Conservation (phyloP, 1,140 invertebrate species). For the Drosophila rufa region DNA sequence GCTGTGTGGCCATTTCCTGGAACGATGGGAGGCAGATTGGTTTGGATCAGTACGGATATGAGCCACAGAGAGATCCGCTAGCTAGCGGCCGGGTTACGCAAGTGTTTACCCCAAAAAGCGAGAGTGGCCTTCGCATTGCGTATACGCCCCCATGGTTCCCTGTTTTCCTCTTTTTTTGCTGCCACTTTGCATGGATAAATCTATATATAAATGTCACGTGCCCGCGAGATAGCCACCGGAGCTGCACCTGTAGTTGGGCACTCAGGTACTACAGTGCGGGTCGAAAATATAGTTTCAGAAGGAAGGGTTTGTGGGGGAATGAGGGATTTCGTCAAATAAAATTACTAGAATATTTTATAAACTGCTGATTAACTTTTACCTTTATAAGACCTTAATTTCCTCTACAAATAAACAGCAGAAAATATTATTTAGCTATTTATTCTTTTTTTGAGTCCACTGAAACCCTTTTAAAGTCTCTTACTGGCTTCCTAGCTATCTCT, state of each 20-base stretch:
- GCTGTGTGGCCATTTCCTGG: conserved; percentile 62
- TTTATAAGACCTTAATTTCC: no score
- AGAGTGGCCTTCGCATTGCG: conserved; percentile 45
- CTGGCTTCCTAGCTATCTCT: background rate
- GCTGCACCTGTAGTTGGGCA: conserved; percentile 17
- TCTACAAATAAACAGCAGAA: no score
- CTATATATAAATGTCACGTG: conserved; percentile 76
- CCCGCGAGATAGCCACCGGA: conserved; percentile 25
- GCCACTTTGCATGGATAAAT: conserved; percentile 44
- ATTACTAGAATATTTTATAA: no score
- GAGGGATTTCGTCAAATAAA: background rate
- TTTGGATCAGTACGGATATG: conserved; percentile 1
- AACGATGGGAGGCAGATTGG: background rate
- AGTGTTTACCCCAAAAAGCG: conserved; percentile 33
- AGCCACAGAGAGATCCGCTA: background rate
- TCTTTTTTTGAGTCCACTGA: background rate
- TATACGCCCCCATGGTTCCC: conserved; percentile 39
- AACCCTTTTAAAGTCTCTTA: background rate
- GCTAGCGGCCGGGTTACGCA: conserved; percentile 3
- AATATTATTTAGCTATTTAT: no score
- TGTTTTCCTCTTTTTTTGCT: background rate
- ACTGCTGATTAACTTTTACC: no score
- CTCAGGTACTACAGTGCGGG: background rate
- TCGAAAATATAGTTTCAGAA: background rate
- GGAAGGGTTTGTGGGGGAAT: background rate